These are phyloP conservation scores for Henricia sp. DNA, from an alignment of 53 echinoderm and acorn worm genomes.

Conservation along the genomic window DNA sequence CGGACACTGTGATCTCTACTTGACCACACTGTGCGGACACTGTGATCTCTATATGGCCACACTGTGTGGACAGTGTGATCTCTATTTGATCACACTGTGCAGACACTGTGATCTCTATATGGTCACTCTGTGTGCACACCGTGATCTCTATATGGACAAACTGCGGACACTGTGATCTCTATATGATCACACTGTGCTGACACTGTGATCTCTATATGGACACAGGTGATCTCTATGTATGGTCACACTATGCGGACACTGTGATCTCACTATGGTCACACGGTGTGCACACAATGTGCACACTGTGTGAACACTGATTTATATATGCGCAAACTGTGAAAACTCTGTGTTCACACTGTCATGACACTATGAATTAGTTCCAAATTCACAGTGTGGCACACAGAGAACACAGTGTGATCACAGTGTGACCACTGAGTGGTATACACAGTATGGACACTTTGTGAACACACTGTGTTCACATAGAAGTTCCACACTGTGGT, in stretches of 20 bases:
- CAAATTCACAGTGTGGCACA: no score
- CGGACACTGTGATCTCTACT: not conserved
- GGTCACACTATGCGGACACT: not conserved
- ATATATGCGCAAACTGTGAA: no score
- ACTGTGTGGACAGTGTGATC: not conserved
- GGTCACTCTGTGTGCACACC: not conserved
- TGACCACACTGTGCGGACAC: not conserved
- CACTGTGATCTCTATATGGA: constrained; percentile 8
- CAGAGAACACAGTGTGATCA: no score
- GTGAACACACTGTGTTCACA: no score
- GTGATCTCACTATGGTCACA: not conserved
- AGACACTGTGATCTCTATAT: no score
- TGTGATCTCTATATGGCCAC: constrained; percentile 1
- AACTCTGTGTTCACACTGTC: no score
- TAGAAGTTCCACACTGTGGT: no score
- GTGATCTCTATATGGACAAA: not conserved
- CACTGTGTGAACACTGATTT: not conserved
- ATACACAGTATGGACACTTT: no score
- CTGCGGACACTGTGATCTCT: no score
- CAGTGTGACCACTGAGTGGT: no score
- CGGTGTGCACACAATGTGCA: not conserved
- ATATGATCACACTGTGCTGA: not conserved
- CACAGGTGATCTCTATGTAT: no score
- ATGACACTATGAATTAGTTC: no score
- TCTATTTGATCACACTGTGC: not conserved